These are phyloP conservation scores for Calyptommatus sinebrachiatus DNA, from an alignment of 2,113 vertebrate species.

Conservation along the genomic window DNA sequence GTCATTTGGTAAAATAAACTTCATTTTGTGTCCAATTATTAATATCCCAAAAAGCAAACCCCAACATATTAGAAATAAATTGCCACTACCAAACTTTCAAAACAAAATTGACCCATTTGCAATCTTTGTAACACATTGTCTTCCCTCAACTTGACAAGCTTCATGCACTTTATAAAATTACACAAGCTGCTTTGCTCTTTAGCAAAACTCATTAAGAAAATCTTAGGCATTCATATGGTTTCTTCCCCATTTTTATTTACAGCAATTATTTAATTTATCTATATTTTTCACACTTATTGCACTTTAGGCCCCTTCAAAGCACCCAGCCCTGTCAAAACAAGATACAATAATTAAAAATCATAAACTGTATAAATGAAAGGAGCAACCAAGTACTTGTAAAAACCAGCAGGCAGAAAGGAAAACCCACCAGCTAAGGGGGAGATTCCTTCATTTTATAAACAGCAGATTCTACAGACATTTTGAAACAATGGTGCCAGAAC, in stretches of 20 bases:
- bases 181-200: background rate
- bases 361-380: background rate
- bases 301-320: background rate
- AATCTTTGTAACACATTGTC: background rate
- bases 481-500: background rate
- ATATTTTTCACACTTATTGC: background rate
- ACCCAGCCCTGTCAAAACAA: background rate
- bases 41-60: too few relatives aligned
- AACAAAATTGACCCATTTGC: background rate
- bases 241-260: background rate
- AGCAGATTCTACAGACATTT: background rate
- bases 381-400: background rate
- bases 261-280: background rate
- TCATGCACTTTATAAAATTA: background rate
- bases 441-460: background rate
- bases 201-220: background rate
- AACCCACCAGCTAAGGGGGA: background rate
- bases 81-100: background rate
- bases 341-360: background rate
- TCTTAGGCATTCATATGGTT: background rate
- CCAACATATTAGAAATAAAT: too few relatives aligned
- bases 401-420: background rate
- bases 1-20: too few relatives aligned
- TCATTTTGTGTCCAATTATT: too few relatives aligned
- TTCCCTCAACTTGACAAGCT: background rate